These are phyloP conservation scores for Eristalis arbustorum DNA, from an alignment of 2,888 invertebrate species.

Conservation along the genomic window DNA sequence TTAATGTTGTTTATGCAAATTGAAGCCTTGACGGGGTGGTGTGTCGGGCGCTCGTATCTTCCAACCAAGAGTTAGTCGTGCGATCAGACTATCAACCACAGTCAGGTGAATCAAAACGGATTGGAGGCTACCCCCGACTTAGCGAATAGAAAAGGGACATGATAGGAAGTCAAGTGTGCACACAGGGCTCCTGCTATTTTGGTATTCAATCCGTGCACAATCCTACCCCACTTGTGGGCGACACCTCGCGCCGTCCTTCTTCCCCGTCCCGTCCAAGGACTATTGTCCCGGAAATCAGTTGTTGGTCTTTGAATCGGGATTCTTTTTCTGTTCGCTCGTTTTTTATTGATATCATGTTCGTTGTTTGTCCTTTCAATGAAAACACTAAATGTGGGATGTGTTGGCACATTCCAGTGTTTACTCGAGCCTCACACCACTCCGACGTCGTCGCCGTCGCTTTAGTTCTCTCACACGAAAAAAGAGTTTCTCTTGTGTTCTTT, in stretches of 20 bases:
- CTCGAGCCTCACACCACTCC: constrained; percentile 17
- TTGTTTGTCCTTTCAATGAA: constrained; percentile 66
- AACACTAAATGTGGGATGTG: constrained; percentile 62
- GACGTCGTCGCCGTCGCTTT: neutral
- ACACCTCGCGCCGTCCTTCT: neutral
- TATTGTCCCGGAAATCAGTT: constrained; percentile 52
- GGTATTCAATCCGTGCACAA: constrained; percentile 51
- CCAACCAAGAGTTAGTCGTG: constrained; percentile 30
- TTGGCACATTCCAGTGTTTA: constrained; percentile 63
- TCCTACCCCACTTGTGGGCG: constrained; percentile 8
- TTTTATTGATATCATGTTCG: constrained; percentile 58
- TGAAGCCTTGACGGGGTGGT: constrained; percentile 20
- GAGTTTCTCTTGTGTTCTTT: constrained; percentile 5
- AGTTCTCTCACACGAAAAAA: constrained; percentile 1
- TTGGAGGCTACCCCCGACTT: neutral
- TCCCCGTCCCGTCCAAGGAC: neutral
- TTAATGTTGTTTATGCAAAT: constrained; percentile 63
- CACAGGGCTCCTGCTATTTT: constrained; percentile 45
- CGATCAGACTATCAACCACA: constrained; percentile 37
- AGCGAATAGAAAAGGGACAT: constrained; percentile 24
- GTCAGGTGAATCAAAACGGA: neutral
- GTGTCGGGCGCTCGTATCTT: neutral
- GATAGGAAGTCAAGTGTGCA: constrained; percentile 41
- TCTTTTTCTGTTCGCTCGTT: constrained; percentile 7
- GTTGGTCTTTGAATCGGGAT: constrained; percentile 44